Base-by-base conservation (phyloP, 2,113 vertebrate genomes). In the Zosterops borbonicus region DNA sequence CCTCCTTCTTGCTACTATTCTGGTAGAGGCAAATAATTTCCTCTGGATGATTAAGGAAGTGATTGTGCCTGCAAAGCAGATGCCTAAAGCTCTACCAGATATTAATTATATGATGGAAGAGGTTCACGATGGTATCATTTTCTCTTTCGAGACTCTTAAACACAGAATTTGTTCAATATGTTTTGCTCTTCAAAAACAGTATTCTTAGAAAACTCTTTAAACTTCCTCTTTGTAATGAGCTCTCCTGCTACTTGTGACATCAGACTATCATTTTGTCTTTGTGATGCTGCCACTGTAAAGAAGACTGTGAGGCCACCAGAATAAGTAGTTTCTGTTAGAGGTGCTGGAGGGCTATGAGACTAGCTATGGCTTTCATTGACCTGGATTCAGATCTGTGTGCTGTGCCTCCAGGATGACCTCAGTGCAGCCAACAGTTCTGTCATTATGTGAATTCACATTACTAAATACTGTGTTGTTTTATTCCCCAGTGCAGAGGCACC, bases 21-120 rank as follows among this genome's bases (percentile, higher is more conserved):
- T 59, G 56, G 42, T 47, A 81, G 35, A 89, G 18, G 29, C 6
- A 91, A 92, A 83, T 87, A 81, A 81, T 90, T 90, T 92, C 35
- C 62, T 44, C 88, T 83, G 27, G 24, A 81, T 87, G 35, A 70
- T 59, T 83, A 67, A 73, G 28, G 67, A 89, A 67, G 59, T 59
- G 50, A 86, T 90, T 52, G 18, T 87, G 29, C 24, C 76, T 81
- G 41, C 47, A 93, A 95, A 82, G 18, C 12, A 91, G 31, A 75
- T 47, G 44, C 44, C 18, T 95, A 28, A 62, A 78, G 0, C 14
- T 91, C 22, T 81, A 78, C 47, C 47, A 75, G 28, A 50, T 88
- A 88, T 83, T 86, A 83, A 63, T 85, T 73, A 33, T 42, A 37
- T 67, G 16, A 71, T 41, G 22, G 42, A 55, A 42, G 23, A 39